A percentile compares a stretch with the other conserved stretches of the same genome.
phyloP scores from a whole-genome alignment of 2,888 invertebrate genomes.

The Caenorhabditis becei region DNA sequence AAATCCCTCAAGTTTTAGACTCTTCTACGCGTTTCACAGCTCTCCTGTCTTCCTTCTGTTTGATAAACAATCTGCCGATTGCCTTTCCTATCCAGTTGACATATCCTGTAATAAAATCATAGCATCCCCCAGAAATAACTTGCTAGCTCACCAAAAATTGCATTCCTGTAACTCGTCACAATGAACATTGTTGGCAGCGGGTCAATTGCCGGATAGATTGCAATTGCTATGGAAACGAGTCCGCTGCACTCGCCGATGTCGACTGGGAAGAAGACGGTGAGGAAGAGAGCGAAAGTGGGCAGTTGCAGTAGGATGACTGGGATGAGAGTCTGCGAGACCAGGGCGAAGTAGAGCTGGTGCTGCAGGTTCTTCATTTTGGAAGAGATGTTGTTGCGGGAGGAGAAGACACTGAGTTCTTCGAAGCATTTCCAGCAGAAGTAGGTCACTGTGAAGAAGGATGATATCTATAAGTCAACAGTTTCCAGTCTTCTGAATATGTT shows the following conservation, averaged over 20 bases:
- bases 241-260: slow-evolving; percentile 5
- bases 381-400: background rate
- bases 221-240: slow-evolving; percentile 29
- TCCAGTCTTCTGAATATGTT: no score
- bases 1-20: no score
- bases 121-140: no score
- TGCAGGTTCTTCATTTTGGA: slow-evolving; percentile 12
- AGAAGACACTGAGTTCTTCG: slow-evolving; percentile 3
- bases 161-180: slow-evolving; percentile 8
- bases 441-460: background rate
- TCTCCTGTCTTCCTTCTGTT: no score
- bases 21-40: no score
- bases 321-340: slow-evolving; percentile 32
- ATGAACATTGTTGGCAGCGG: slow-evolving; percentile 28
- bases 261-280: background rate
- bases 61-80: no score
- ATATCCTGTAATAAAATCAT: background rate
- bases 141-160: slow-evolving; percentile 15
- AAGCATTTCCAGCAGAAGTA: background rate
- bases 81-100: background rate
- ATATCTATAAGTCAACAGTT: slow-evolving; percentile 2
- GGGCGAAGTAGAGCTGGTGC: slow-evolving; percentile 19
- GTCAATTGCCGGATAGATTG: slow-evolving; percentile 31
- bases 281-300: slow-evolving; percentile 12
- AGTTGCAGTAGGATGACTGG: slow-evolving; percentile 25